Conservation (phyloP, 2,113 vertebrate genomes). For the Pygoscelis antarcticus region DNA sequence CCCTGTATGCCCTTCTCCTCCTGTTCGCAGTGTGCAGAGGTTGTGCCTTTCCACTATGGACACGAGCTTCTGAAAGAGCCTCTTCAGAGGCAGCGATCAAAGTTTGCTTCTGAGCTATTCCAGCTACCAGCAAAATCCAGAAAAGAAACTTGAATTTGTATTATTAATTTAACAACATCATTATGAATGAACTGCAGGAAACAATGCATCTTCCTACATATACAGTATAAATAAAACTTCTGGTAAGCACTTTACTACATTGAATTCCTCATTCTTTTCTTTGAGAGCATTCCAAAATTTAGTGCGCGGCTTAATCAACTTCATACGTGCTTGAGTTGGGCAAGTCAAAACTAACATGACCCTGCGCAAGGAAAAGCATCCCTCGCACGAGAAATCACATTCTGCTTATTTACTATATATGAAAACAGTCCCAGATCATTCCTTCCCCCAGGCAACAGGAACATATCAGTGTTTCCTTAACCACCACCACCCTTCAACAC, state of each 20-base stretch:
- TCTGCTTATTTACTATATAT: constrained; percentile 35
- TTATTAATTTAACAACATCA: neutral
- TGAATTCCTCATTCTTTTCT: constrained; percentile 32
- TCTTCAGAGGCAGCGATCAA: neutral
- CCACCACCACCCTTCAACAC: neutral
- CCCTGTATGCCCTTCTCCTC: neutral
- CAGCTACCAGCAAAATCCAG: neutral
- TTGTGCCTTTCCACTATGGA: neutral
- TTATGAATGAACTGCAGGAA: constrained; percentile 29
- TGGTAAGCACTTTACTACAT: constrained; percentile 10
- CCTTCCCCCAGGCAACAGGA: constrained; percentile 36
- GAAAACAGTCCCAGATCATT: constrained; percentile 36
- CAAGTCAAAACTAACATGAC: constrained; percentile 65
- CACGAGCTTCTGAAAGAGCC: neutral
- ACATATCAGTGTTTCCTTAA: constrained; percentile 37
- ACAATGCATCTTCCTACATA: constrained; percentile 23
- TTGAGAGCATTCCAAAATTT: constrained; percentile 54
- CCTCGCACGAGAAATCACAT: constrained; percentile 20
- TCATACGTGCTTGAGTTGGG: constrained; percentile 27
- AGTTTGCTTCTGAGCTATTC: neutral
- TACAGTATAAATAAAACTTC: constrained; percentile 25
- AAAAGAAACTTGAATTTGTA: neutral
- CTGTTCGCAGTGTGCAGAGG: neutral
- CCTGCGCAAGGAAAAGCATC: neutral
- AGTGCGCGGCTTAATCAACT: constrained; percentile 7